phyloP scores from a whole-genome alignment of 2,113 vertebrate genomes.

The Balaeniceps rex region DNA sequence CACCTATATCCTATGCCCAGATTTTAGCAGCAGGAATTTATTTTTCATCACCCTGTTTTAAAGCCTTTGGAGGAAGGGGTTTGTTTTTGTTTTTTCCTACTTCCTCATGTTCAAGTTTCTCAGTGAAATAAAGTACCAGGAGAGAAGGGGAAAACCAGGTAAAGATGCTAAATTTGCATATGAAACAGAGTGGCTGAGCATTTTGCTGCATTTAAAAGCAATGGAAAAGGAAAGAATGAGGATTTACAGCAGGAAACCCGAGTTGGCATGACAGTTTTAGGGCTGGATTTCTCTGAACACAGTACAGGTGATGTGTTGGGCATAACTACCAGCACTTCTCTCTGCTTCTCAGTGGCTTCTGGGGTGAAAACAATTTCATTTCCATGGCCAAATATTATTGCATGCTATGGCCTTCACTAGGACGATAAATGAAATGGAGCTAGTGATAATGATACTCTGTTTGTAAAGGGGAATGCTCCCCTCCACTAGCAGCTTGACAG shows the following conservation, averaged over 20 bases:
- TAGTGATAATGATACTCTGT: background rate
- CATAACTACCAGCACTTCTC: background rate
- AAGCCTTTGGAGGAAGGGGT: background rate
- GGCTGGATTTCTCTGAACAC: background rate
- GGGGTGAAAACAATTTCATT: background rate
- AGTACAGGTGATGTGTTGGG: background rate
- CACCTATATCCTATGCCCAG: background rate
- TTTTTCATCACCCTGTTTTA: background rate
- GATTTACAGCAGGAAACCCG: background rate
- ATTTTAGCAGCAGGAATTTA: background rate
- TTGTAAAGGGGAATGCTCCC: background rate
- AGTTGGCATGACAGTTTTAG: background rate
- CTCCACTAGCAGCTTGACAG: background rate
- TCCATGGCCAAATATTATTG: background rate
- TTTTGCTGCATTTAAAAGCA: background rate
- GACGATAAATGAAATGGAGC: background rate
- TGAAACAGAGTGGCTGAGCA: background rate
- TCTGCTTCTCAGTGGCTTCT: background rate
- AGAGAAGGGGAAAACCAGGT: background rate
- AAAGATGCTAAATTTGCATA: background rate
- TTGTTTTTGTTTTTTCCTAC: background rate
- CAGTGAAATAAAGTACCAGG: background rate
- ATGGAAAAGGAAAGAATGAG: background rate
- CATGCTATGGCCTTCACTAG: background rate
- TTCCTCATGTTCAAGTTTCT: background rate